Conservation (phyloP, 2,888 invertebrate genomes). For the Tetragonula carbonaria region DNA sequence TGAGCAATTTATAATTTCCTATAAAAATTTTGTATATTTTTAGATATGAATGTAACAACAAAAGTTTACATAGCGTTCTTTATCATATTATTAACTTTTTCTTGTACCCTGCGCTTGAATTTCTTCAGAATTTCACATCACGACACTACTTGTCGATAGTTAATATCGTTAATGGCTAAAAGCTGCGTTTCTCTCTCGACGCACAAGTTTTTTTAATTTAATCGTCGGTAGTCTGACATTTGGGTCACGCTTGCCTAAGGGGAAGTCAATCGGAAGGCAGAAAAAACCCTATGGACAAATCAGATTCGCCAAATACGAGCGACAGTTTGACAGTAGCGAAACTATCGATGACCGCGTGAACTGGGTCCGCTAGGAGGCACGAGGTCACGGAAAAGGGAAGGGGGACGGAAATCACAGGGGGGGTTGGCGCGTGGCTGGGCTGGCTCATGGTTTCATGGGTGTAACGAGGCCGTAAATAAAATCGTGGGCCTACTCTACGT, state of each 20-base stretch:
- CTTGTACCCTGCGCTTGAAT: too few species aligned
- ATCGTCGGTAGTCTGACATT: too few species aligned
- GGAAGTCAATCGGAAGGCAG: background rate
- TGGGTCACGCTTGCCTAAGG: background rate
- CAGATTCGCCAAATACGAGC: constrained; percentile 6
- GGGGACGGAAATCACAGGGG: constrained; percentile 49
- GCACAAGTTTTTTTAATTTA: too few species aligned
- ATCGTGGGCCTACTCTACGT: constrained; percentile 75
- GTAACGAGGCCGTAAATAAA: constrained; percentile 82
- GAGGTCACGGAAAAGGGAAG: constrained; percentile 20
- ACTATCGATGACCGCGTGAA: constrained; percentile 17
- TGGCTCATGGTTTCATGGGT: constrained; percentile 79
- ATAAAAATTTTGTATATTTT: too few species aligned
- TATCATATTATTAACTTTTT: too few species aligned
- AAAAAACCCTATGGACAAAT: background rate
- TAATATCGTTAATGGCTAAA: background rate
- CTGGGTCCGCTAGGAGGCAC: background rate
- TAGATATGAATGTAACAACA: too few species aligned
- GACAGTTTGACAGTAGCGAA: background rate
- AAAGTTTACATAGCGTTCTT: too few species aligned
- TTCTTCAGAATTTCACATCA: too few species aligned
- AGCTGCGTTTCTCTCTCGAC: too few species aligned
- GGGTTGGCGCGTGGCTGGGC: constrained; percentile 79
- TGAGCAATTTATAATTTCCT: too few species aligned
- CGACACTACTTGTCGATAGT: background rate